Evolutionary conservation across 2,888 invertebrate genomes (phyloP).

Genomic region (Caenorhabditis zanzibari): DNA sequence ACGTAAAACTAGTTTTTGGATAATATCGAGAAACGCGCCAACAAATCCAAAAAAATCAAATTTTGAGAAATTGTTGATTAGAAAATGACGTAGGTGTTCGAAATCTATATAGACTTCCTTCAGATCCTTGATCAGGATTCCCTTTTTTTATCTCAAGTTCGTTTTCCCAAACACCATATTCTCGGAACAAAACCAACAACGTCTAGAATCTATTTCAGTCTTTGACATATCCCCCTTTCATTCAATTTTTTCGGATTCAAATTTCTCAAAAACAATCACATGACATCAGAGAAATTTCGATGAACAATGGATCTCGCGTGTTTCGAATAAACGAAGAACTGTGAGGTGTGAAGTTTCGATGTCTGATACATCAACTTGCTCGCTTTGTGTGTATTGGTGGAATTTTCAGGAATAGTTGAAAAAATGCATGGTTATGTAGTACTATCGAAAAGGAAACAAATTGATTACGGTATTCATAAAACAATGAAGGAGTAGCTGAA

Average conservation of each 20-base stretch:
- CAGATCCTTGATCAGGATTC: neutral
- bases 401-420: neutral
- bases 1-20: too few species aligned
- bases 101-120: too few species aligned
- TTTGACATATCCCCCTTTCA: neutral
- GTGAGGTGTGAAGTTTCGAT: constrained; percentile 31
- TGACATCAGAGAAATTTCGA: constrained; percentile 5
- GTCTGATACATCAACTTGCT: constrained; percentile 18
- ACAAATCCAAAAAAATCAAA: too few species aligned
- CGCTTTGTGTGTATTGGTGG: constrained; percentile 1
- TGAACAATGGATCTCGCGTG: constrained; percentile 27
- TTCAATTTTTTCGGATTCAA: neutral
- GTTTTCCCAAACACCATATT: neutral
- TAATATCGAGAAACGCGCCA: too few species aligned
- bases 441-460: too few species aligned
- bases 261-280: constrained; percentile 14
- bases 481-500: too few species aligned
- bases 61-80: too few species aligned
- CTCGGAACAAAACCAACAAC: neutral
- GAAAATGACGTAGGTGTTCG: neutral
- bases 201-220: constrained; percentile 23
- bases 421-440: too few species aligned
- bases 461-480: too few species aligned
- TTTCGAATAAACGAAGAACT: constrained; percentile 18
- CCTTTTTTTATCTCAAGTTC: neutral